These are phyloP conservation scores for Loripinus fragilis DNA, from an alignment of 2,888 invertebrate genomes.

Conservation along the genomic window DNA sequence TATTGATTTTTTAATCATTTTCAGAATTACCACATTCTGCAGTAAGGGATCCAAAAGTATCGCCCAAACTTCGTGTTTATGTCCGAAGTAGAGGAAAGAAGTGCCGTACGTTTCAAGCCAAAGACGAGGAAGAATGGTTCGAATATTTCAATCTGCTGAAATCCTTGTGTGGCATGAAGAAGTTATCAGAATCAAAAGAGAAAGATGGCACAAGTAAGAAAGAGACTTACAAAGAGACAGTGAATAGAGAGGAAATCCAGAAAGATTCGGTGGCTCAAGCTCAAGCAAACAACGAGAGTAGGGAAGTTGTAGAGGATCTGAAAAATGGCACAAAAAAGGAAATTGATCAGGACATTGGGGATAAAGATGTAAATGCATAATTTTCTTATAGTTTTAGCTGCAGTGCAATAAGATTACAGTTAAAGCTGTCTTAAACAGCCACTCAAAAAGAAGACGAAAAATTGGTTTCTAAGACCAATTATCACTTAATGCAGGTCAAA, in stretches of 20 bases:
- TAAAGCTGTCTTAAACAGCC: no score
- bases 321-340: no score
- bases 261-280: no score
- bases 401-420: no score
- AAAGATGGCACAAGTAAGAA: neutral
- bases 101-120: slow-evolving; percentile 71
- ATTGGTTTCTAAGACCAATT: no score
- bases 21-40: slow-evolving; percentile 6
- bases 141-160: slow-evolving; percentile 69
- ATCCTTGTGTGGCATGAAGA: slow-evolving; percentile 46
- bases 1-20: no score
- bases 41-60: slow-evolving; percentile 2
- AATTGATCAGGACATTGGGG: neutral
- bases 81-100: slow-evolving; percentile 65
- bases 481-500: no score
- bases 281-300: no score
- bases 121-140: slow-evolving; percentile 73
- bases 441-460: no score
- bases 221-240: neutral
- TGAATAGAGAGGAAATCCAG: no score
- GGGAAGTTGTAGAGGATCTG: no score
- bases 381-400: no score
- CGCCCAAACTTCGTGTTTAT: slow-evolving; percentile 63
- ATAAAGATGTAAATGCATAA: neutral
- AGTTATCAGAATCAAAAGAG: slow-evolving; percentile 24